phyloP scores from a whole-genome alignment of 2,888 invertebrate genomes.

The Dasysyrphus tricinctus region DNA sequence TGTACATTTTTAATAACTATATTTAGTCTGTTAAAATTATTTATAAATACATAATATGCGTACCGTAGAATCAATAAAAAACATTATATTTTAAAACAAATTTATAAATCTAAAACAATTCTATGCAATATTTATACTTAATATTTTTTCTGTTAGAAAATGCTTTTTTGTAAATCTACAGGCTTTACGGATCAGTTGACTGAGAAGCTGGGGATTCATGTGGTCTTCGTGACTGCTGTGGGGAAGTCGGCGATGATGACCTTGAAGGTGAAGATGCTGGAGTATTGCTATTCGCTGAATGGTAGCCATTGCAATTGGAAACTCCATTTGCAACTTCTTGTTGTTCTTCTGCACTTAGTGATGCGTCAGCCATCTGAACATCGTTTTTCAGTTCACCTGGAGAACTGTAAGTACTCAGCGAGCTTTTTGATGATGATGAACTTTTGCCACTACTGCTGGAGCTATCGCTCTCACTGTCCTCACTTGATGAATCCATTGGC shows the following conservation, averaged over 20 bases:
- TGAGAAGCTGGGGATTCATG: not conserved
- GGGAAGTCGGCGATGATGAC: slow-evolving; percentile 35
- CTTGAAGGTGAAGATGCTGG: slow-evolving; percentile 52
- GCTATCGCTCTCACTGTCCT: slow-evolving; percentile 85
- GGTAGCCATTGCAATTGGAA: slow-evolving; percentile 57
- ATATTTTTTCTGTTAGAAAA: slow-evolving; percentile 48
- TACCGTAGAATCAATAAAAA: slow-evolving; percentile 11
- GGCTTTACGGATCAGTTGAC: slow-evolving; percentile 20
- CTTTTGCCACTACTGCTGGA: slow-evolving; percentile 84
- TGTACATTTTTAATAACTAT: slow-evolving; percentile 17
- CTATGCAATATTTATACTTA: slow-evolving; percentile 59
- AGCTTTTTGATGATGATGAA: slow-evolving; percentile 80
- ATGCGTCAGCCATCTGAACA: slow-evolving; percentile 50
- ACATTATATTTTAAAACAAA: slow-evolving; percentile 24
- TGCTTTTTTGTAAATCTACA: slow-evolving; percentile 42
- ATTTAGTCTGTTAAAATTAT: slow-evolving; percentile 13
- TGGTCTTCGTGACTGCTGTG: slow-evolving; percentile 32
- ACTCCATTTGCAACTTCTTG: slow-evolving; percentile 51
- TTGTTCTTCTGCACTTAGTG: slow-evolving; percentile 49
- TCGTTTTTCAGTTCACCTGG: slow-evolving; percentile 40
- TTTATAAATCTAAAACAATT: slow-evolving; percentile 55
- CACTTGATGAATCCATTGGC: slow-evolving; percentile 83
- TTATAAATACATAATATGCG: slow-evolving; percentile 19
- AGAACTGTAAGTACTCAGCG: slow-evolving; percentile 77
- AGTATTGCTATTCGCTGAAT: slow-evolving; percentile 58